Evolutionary conservation across 2,888 invertebrate genomes (phyloP).

Genomic region (Tinea pellionella): DNA sequence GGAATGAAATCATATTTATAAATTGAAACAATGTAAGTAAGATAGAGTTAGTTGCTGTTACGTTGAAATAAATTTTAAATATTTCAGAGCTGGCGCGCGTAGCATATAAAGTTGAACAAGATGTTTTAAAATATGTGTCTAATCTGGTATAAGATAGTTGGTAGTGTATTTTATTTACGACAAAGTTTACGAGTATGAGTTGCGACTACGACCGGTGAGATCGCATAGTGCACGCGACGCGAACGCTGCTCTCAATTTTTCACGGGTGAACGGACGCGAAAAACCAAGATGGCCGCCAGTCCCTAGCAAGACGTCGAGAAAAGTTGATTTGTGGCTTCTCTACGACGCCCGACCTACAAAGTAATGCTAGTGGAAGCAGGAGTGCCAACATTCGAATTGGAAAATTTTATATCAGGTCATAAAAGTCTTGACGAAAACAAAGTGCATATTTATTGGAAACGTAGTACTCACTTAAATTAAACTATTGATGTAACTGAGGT

Average conservation of each 20-base stretch:
- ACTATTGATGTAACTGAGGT: background rate
- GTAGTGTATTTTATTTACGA: conserved; percentile 6
- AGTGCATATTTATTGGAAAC: conserved; percentile 14
- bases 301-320: conserved; percentile 25
- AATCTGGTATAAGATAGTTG: conserved; percentile 5
- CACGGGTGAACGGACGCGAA: conserved; percentile 32
- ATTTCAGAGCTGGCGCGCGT: background rate
- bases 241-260: conserved; percentile 17
- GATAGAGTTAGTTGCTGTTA: background rate
- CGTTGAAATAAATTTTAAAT: background rate
- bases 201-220: background rate
- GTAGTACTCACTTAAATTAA: background rate
- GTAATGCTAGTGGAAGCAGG: conserved; percentile 29
- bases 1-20: background rate
- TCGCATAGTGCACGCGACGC: conserved; percentile 11
- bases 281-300: conserved; percentile 39
- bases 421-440: conserved; percentile 14
- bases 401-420: conserved; percentile 27
- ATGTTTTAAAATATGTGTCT: conserved; percentile 8
- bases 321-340: conserved; percentile 46
- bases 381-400: conserved; percentile 40
- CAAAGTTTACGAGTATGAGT: conserved; percentile 5
- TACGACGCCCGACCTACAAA: conserved; percentile 22
- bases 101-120: background rate
- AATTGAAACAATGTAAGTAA: background rate